Evolutionary conservation across 2,797 vertebrate genomes (phyloP), one percentile per base, ranked within the genome.

Genomic region (Xiphorhynchus erythropygius): DNA sequence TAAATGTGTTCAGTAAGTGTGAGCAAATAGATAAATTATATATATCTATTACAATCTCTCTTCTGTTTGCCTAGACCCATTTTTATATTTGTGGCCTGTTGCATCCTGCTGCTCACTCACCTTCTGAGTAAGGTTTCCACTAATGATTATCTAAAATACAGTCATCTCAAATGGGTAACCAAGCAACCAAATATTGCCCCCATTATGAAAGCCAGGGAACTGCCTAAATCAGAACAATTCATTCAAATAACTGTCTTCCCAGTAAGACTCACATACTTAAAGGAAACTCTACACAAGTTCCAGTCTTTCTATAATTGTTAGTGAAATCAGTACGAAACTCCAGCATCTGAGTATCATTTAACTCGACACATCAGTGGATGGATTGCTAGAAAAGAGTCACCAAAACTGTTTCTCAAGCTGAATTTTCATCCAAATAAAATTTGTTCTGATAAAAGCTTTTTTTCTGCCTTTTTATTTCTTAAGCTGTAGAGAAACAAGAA

Each of bases 121-220:
- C 53, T 94, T 91, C 84, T 71, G 47, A 63, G 57, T 91, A 81
- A 83, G 1, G 2, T 90, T 93, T 89, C 86, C 84, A 92, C 80
- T 71, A 83, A 63, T 87, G 84, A 87, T 89, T 77, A 85, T 74
- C 75, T 89, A 33, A 94, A 95, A 84, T 75, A 78, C 78, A 86
- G 84, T 69, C 39, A 68, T 88, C 56, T 88, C 55, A 83, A 90
- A 73, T 16, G 59, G 71, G 89, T 91, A 96, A 91, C 92, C 84
- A 89, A 86, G 94, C 87, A 97, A 95, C 89, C 39, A 93, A 92
- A 85, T 70, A 59, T 81, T 53, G 65, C 42, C 73, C 56, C 93
- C 76, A 75, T 91, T 78, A 75, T 22, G 79, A 95, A 71, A 91
- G 76, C 6, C 62, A 57, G 69, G 65, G 84, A 85, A 64, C 64